These are phyloP conservation scores for Tenualosa ilisha DNA, from an alignment of 2,797 vertebrate genomes.

Conservation along the genomic window DNA sequence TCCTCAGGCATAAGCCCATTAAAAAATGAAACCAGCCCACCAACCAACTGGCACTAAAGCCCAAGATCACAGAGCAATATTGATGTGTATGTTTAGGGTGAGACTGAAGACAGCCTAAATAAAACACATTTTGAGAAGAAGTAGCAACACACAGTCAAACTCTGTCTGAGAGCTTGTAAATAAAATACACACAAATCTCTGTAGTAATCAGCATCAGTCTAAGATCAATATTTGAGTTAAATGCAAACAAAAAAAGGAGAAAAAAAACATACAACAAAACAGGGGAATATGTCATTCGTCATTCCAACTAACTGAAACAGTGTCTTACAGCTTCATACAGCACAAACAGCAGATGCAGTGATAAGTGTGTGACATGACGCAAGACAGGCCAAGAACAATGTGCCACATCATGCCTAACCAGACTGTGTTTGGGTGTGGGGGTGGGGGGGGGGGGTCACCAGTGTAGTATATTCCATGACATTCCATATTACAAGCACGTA, in stretches of 20 bases:
- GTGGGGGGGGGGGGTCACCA: no score
- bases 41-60: neutral
- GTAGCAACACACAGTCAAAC: neutral
- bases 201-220: neutral
- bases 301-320: neutral
- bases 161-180: neutral
- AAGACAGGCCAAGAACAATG: neutral
- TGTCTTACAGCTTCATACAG: neutral
- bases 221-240: neutral
- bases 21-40: neutral
- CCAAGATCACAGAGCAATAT: constrained; percentile 14
- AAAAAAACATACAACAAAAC: neutral
- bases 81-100: neutral
- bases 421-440: neutral
- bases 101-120: neutral
- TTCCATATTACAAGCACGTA: neutral
- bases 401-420: neutral
- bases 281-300: neutral
- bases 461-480: neutral
- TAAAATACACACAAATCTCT: neutral
- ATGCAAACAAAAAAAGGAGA: neutral
- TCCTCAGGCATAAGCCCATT: neutral
- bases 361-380: neutral
- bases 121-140: neutral
- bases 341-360: neutral